Evolutionary conservation across 2,888 invertebrate genomes (phyloP), one percentile per base, ranked within the genome.

Genomic region (Leucoptera coffeella): DNA sequence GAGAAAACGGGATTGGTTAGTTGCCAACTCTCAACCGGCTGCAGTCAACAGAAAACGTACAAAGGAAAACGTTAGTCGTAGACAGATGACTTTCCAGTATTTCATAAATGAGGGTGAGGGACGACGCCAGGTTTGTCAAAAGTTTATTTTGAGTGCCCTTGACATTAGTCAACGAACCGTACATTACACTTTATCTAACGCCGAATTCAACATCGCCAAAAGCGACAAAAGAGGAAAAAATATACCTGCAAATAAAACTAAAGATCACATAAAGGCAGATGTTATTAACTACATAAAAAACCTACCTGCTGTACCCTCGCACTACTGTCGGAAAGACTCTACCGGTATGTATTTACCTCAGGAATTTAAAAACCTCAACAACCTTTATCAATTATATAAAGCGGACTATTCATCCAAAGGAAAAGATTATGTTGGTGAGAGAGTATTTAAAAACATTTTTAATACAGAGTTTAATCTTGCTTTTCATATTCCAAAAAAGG

Each of bases 291-390:
- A 17, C 25, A 38, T 38, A n/a, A 35, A 35, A 31, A 28, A 22
- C 9, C 25, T 33, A 10, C 33, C 30, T 5, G 32, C 32, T 5
- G 24, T 35, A 2, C 38, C 38, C 6, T 40, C 40, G 4, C 39
- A 40, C 24, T 37, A 39, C 26, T 38, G 37, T 22, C 31, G 41
- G 2, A 14, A 36, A 21, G 36, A 36, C 22, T 26, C 28, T 9
- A 29, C 27, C 10, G 20, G 20, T 22, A 6, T 32, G 2, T 35
- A 34, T 20, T 21, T 35, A 3, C 29, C 33, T 2, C 12, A 14
- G 3, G 34, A 34, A 28, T 28, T 22, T 9, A 34, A 34, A 29
- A 33, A 35, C 24, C 7, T 31, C 11, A 19, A 23, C 8, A 34
- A 25, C 11, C 10, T 38, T n/a, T 38, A 38, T 19, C 21, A 14